Evolutionary conservation across 1,140 invertebrate species (phyloP).

Genomic region (Eumeta japonica): DNA sequence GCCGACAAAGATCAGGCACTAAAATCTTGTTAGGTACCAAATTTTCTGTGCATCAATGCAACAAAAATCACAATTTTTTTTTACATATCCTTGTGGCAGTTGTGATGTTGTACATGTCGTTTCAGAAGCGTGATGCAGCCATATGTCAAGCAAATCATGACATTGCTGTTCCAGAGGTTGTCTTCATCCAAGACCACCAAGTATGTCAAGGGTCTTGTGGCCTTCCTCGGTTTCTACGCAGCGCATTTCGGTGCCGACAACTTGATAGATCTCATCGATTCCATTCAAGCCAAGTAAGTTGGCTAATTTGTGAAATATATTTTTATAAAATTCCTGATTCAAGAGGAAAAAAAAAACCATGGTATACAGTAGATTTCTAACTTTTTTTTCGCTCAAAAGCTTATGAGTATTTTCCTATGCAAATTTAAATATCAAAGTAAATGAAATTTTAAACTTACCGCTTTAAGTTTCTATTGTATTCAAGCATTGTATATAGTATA

Average conservation of each 20-base stretch:
- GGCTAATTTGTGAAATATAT: slow-evolving; percentile 1
- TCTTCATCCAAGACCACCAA: slow-evolving; percentile 93
- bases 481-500: too few species aligned
- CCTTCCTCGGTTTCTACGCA: slow-evolving; percentile 86
- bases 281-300: slow-evolving; percentile 80
- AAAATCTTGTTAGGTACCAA: too few species aligned
- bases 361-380: slow-evolving; percentile 1
- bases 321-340: neutral
- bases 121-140: slow-evolving; percentile 67
- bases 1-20: too few species aligned
- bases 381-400: neutral
- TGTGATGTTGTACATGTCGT: slow-evolving; percentile 15
- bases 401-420: neutral
- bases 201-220: slow-evolving; percentile 83
- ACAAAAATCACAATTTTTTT: too few species aligned
- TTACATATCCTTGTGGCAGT: too few species aligned
- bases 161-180: slow-evolving; percentile 87
- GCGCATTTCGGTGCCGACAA: slow-evolving; percentile 72
- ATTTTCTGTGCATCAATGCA: too few species aligned
- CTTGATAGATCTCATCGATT: slow-evolving; percentile 79
- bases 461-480: too few species aligned
- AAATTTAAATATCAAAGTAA: too few species aligned
- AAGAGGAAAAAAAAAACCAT: neutral
- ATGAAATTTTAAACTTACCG: too few species aligned
- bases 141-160: slow-evolving; percentile 86